phyloP scores from a whole-genome alignment of 2,113 vertebrate genomes.

The Rhodinocichla rosea region DNA sequence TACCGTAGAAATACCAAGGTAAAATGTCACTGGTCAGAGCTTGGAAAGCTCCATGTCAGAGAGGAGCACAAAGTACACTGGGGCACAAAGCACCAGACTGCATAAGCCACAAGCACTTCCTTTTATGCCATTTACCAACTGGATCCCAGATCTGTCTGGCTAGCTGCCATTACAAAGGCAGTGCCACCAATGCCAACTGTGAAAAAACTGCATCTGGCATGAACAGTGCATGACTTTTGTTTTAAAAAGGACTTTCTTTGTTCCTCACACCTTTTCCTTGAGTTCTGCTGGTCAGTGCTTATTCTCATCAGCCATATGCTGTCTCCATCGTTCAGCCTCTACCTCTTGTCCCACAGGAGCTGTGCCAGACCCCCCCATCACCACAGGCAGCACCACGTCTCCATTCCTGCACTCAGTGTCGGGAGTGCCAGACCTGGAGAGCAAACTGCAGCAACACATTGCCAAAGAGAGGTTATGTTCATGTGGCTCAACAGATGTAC shows the following conservation, averaged over 20 bases:
- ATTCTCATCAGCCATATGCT: fast-evolving
- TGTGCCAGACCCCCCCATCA: background rate
- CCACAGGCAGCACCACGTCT: fast-evolving
- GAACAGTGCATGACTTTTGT: background rate
- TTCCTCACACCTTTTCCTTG: background rate
- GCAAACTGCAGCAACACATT: background rate
- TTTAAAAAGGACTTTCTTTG: background rate
- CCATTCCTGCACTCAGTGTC: background rate
- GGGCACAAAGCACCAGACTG: background rate
- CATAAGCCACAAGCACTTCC: background rate
- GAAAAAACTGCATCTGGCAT: background rate
- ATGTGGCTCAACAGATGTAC: background rate
- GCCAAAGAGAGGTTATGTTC: background rate
- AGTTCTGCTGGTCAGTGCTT: background rate
- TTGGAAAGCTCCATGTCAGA: background rate
- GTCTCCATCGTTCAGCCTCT: background rate
- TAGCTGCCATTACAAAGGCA: background rate
- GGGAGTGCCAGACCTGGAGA: background rate
- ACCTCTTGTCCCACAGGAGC: background rate
- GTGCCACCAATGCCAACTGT: background rate
- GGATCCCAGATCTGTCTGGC: background rate
- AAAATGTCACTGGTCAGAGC: background rate
- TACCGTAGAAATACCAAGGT: background rate
- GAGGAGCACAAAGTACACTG: background rate
- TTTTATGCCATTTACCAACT: background rate